phyloP scores from a whole-genome alignment of 64 coral and sea anemone genomes.

The Dendrophyllia cribrosa region DNA sequence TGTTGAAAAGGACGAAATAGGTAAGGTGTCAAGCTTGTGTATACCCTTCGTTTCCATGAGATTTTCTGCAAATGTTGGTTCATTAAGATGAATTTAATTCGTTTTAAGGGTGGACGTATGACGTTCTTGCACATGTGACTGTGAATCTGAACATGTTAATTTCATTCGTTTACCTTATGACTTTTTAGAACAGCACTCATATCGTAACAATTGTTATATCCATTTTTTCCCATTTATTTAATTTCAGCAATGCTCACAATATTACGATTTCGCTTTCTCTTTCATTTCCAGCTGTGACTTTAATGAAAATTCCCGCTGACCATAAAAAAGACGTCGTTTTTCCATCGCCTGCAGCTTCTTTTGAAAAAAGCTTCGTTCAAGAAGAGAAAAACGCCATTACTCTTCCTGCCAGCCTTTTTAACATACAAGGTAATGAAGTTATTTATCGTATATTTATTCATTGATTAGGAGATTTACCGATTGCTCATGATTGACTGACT shows the following conservation, averaged over 20 bases:
- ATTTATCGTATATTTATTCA: too few species aligned
- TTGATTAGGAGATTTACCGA: too few species aligned
- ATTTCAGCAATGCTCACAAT: not conserved
- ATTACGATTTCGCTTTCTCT: not conserved
- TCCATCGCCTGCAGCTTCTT: not conserved
- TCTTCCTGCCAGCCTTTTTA: not conserved
- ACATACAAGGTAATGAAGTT: not conserved
- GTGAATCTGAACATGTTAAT: too few species aligned
- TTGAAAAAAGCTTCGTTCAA: not conserved
- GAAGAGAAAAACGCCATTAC: not conserved
- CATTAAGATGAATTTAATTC: too few species aligned
- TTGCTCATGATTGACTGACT: too few species aligned
- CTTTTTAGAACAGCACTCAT: too few species aligned
- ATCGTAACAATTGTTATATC: too few species aligned
- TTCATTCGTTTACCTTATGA: too few species aligned
- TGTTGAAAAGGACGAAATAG: slow-evolving; percentile 7
- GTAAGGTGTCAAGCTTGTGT: not conserved
- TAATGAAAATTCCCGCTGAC: not conserved
- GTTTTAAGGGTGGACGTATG: too few species aligned
- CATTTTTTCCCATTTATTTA: too few species aligned
- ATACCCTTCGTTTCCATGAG: not conserved
- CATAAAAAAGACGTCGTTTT: not conserved
- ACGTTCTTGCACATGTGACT: too few species aligned
- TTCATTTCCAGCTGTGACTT: not conserved
- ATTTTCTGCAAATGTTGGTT: too few species aligned